These are phyloP conservation scores for Calliphora vicina DNA, from an alignment of 1,140 invertebrate genomes.

Conservation along the genomic window DNA sequence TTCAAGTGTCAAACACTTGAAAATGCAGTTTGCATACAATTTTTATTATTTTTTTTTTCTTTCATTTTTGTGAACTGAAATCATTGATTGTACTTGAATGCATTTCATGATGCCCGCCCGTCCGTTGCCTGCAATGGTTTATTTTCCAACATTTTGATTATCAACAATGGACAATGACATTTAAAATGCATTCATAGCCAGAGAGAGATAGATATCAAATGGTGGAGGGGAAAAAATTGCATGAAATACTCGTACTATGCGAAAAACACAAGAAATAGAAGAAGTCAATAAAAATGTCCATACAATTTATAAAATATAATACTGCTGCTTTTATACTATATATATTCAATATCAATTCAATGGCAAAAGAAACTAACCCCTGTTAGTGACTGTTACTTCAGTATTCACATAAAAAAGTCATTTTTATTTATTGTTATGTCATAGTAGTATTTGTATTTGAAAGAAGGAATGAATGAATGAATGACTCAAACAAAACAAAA, in stretches of 20 bases:
- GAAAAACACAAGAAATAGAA: neutral
- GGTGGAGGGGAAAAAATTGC: neutral
- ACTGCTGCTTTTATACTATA: too few relatives aligned
- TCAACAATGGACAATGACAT: slow-evolving; percentile 36
- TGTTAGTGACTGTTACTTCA: neutral
- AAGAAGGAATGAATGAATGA: neutral
- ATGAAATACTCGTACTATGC: too few relatives aligned
- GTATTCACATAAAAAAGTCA: neutral
- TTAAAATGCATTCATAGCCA: slow-evolving; percentile 24
- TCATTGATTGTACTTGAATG: slow-evolving; percentile 20
- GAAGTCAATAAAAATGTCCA: slow-evolving; percentile 31
- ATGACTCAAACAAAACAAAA: neutral
- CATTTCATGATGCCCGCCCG: slow-evolving; percentile 1
- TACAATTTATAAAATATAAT: neutral
- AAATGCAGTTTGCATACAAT: slow-evolving; percentile 33
- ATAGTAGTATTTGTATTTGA: slow-evolving; percentile 10
- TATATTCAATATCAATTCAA: too few relatives aligned
- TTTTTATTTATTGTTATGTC: neutral
- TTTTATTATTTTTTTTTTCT: neutral
- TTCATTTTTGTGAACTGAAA: slow-evolving; percentile 13
- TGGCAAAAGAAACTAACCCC: neutral
- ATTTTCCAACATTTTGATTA: neutral
- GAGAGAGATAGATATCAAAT: slow-evolving; percentile 13
- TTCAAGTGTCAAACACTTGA: slow-evolving; percentile 47
- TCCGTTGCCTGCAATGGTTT: neutral